A percentile compares a stretch with the other conserved stretches of the same genome.
Evolutionary conservation across 2,797 vertebrate species (phyloP).

Genomic region (Takifugu rubripes): DNA sequence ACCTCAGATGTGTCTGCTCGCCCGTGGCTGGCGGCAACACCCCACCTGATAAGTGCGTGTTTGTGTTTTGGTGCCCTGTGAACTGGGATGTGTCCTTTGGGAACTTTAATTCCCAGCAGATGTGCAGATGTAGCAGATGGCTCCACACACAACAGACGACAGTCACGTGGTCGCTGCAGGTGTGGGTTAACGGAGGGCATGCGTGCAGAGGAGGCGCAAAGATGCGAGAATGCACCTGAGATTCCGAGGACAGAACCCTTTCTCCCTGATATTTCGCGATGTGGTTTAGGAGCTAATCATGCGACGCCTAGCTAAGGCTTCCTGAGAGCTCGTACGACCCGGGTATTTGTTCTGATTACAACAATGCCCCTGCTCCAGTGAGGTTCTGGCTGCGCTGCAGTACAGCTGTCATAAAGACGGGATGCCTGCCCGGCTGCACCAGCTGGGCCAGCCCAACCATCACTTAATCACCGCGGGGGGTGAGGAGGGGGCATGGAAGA

Average conservation of each 20-base stretch:
- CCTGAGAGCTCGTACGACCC: conserved; percentile 40
- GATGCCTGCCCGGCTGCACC: conserved; percentile 59
- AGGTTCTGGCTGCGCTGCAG: conserved; percentile 53
- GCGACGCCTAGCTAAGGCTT: conserved; percentile 34
- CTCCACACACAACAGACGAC: conserved; percentile 9
- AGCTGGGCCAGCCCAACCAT: conserved; percentile 67
- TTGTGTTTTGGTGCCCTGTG: conserved; percentile 23
- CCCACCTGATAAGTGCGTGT: conserved; percentile 3
- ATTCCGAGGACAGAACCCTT: conserved; percentile 10
- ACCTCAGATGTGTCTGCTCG: conserved; percentile 40
- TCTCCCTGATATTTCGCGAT: conserved; percentile 34
- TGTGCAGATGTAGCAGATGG: conserved; percentile 36
- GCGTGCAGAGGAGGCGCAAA: conserved; percentile 2
- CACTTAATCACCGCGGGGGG: conserved; percentile 59
- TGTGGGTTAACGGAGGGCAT: conserved; percentile 26
- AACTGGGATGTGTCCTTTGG: conserved; percentile 17
- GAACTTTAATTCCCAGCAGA: conserved; percentile 13
- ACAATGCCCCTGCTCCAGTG: conserved; percentile 50
- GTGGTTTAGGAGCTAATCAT: conserved; percentile 34
- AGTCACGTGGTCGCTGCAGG: conserved; percentile 20
- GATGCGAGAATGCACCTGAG: neutral
- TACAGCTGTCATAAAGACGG: conserved; percentile 66
- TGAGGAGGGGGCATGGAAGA: conserved; percentile 5
- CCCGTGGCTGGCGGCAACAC: conserved; percentile 23
- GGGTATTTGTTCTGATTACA: conserved; percentile 49